These are phyloP conservation scores for Elysia chlorotica DNA, from an alignment of 1,140 invertebrate species.

Conservation along the genomic window DNA sequence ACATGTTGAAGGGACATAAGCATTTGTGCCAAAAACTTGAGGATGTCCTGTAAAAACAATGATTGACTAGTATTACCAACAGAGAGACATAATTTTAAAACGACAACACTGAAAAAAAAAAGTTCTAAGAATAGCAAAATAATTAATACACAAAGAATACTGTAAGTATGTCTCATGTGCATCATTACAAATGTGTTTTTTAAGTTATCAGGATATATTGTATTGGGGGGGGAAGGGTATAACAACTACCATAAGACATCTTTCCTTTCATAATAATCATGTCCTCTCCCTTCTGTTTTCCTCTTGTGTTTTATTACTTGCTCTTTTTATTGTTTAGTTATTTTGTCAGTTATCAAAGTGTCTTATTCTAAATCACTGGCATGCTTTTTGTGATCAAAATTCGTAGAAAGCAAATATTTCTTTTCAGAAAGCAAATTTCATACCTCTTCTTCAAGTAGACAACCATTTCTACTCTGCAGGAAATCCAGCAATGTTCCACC, in stretches of 20 bases:
- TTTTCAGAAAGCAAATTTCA: no score
- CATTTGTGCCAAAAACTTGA: constrained; percentile 61
- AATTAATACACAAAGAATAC: background rate
- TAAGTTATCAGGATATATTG: background rate
- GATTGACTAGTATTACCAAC: background rate
- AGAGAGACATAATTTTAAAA: background rate
- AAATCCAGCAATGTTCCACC: constrained; percentile 78
- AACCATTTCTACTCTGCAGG: constrained; percentile 65
- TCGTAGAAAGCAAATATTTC: no score
- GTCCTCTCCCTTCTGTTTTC: no score
- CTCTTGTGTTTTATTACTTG: no score
- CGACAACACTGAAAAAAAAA: background rate
- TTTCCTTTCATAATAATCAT: no score
- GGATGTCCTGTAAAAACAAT: constrained; percentile 50
- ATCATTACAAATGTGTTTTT: no score
- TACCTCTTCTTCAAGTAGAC: constrained; percentile 62
- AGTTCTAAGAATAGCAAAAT: background rate
- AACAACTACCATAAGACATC: no score
- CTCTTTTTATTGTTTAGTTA: no score
- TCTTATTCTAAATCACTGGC: no score
- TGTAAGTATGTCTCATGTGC: no score
- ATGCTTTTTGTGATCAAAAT: no score
- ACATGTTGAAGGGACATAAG: constrained; percentile 62
- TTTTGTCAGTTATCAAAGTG: no score
- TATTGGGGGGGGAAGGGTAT: background rate